Evolutionary conservation across 2,113 vertebrate genomes (phyloP).

Genomic region (Archilochus colubris): DNA sequence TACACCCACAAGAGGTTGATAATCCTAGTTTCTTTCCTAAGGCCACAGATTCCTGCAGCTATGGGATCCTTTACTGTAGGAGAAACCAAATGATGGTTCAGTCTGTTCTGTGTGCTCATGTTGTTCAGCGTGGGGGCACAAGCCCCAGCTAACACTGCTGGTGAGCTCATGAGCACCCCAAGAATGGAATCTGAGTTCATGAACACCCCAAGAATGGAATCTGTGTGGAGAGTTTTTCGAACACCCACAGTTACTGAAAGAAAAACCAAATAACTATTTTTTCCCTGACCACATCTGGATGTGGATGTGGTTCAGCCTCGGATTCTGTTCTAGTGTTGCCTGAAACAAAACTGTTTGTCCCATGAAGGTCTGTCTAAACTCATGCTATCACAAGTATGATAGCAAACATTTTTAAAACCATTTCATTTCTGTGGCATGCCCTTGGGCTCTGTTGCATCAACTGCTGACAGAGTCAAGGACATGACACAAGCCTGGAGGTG

Average conservation of each 20-base stretch:
- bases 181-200: background rate
- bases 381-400: background rate
- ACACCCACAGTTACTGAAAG: background rate
- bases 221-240: background rate
- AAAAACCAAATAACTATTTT: background rate
- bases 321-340: background rate
- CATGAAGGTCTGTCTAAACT: background rate
- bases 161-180: background rate
- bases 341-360: background rate
- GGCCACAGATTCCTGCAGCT: background rate
- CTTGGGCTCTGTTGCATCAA: background rate
- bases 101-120: background rate
- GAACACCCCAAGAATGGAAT: background rate
- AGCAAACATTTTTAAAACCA: background rate
- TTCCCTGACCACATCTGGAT: background rate
- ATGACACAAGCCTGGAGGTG: background rate
- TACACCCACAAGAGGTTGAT: background rate
- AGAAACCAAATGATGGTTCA: background rate
- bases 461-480: constrained; percentile 12
- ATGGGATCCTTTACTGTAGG: background rate
- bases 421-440: background rate
- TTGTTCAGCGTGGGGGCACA: background rate
- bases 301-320: background rate
- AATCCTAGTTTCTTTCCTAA: background rate
- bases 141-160: background rate